Percentiles rank a stretch among this genome's conserved stretches.
phyloP scores from a whole-genome alignment of 2,113 vertebrate species.

The Elephantulus edwardii region DNA sequence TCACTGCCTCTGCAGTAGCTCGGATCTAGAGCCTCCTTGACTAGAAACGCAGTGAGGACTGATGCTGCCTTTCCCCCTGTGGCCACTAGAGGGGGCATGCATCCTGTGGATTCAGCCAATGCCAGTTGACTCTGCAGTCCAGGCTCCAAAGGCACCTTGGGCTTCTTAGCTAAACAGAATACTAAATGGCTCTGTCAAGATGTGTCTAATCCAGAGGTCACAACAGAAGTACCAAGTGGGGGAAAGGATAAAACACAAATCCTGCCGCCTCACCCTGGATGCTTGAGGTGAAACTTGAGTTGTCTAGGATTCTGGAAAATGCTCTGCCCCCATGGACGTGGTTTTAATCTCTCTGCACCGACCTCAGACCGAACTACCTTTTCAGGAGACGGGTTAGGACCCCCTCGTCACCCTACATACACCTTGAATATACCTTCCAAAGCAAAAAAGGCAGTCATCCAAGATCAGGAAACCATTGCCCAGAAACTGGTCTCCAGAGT shows the following conservation, averaged over 20 bases:
- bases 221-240: background rate
- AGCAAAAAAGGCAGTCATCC: background rate
- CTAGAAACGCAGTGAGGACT: too few species aligned
- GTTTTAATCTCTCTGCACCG: background rate
- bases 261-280: background rate
- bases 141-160: background rate
- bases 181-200: background rate
- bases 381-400: background rate
- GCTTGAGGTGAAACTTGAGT: too few species aligned
- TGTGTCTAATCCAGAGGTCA: background rate
- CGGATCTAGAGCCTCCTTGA: too few species aligned
- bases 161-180: background rate
- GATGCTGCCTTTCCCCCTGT: background rate
- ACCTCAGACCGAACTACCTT: background rate
- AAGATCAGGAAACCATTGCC: background rate
- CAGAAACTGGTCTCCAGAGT: background rate
- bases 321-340: background rate
- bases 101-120: slow-evolving; percentile 14
- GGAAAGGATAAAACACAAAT: background rate
- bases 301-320: background rate
- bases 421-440: background rate
- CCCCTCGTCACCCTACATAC: too few species aligned
- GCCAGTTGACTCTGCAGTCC: background rate
- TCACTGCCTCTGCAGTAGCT: too few species aligned
- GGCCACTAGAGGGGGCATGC: slow-evolving; percentile 80